Conservation (phyloP, 2,797 vertebrate genomes). For the Zonotrichia albicollis region DNA sequence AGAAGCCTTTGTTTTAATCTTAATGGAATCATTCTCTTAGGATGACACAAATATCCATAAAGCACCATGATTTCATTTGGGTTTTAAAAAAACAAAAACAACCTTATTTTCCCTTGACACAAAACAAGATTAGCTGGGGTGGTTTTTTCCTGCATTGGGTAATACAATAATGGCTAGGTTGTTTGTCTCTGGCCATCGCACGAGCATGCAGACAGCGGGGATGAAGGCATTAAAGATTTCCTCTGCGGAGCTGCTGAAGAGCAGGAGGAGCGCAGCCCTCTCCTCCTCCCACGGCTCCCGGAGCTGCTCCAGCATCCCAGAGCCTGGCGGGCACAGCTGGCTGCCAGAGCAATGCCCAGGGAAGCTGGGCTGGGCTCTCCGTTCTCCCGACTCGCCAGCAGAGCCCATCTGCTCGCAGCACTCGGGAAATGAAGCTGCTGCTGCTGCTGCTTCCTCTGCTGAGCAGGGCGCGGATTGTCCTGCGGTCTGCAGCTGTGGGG, state of each 20-base stretch:
- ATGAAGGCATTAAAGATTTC: not conserved
- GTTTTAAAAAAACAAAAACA: conserved; percentile 49
- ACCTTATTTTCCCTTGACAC: conserved; percentile 54
- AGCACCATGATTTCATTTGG: conserved; percentile 58
- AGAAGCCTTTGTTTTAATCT: conserved; percentile 62
- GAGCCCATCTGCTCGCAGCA: not conserved
- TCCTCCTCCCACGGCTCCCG: not conserved
- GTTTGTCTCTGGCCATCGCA: conserved; percentile 5
- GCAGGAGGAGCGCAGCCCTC: not conserved
- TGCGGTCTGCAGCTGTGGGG: not conserved
- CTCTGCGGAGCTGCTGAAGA: not conserved
- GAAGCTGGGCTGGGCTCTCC: not conserved
- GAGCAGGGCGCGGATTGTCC: fast-evolving
- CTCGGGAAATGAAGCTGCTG: not conserved
- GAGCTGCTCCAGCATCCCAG: fast-evolving
- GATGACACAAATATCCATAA: conserved; percentile 64
- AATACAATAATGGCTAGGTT: conserved; percentile 33
- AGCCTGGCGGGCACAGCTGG: not conserved
- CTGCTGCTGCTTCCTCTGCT: not conserved
- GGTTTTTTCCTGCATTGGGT: not conserved
- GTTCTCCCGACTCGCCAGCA: not conserved
- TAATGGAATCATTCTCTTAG: conserved; percentile 61
- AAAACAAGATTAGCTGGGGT: conserved; percentile 35
- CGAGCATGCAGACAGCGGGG: not conserved
- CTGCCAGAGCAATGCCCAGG: fast-evolving